Conservation (phyloP, 1,140 invertebrate species). For the Globodera ellingtonae region DNA sequence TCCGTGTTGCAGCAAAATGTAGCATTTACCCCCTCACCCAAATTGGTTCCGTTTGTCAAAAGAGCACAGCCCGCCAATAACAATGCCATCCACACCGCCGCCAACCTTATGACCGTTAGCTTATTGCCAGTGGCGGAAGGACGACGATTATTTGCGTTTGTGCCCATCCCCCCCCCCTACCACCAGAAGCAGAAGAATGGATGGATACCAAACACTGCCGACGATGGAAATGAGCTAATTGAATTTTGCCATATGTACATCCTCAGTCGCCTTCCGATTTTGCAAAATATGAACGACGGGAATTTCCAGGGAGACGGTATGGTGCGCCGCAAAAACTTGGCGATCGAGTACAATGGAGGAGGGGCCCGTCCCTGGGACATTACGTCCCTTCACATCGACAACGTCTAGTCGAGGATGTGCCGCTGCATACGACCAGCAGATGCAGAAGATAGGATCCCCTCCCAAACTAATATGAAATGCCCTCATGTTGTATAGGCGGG, state of each 20-base stretch:
- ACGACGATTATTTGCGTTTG: constrained; percentile 1
- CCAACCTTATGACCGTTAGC: neutral
- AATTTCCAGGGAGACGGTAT: too few relatives aligned
- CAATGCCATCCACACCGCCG: neutral
- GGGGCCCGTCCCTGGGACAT: too few relatives aligned
- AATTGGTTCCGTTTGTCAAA: neutral
- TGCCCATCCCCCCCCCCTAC: neutral
- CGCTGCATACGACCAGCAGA: too few relatives aligned
- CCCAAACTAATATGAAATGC: too few relatives aligned
- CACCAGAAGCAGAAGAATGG: neutral
- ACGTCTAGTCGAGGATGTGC: too few relatives aligned
- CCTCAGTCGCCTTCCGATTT: neutral
- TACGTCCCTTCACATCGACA: too few relatives aligned
- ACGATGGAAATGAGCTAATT: constrained; percentile 4
- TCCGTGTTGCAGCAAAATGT: too few relatives aligned
- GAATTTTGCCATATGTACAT: constrained; percentile 4
- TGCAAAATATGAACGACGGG: neutral
- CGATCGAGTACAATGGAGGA: too few relatives aligned
- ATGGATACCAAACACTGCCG: neutral
- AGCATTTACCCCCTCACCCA: too few relatives aligned
- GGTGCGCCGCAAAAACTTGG: too few relatives aligned
- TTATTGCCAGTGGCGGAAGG: neutral
- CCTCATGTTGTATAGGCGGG: too few relatives aligned
- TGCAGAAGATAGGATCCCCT: too few relatives aligned
- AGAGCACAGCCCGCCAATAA: neutral